Base-by-base conservation (phyloP, 2,888 invertebrate genomes). In the Malthinus flaveolus region DNA sequence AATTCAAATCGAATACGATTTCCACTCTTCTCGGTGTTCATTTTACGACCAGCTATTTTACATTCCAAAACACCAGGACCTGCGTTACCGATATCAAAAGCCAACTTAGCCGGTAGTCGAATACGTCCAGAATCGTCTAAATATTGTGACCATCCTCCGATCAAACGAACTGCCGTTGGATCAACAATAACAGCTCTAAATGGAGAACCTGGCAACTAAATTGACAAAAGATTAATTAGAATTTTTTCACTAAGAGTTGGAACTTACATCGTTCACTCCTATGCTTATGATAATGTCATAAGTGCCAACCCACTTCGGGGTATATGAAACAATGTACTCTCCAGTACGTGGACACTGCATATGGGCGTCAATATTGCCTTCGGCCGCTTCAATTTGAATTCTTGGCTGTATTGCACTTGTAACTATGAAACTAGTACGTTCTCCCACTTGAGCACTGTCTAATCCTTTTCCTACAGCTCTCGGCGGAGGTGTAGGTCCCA, bases 241-340 rank as follows among this genome's bases (percentile, higher is more conserved):
- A 9, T 13, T 15, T 42, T 1, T 35, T 33, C 15, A 13, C 52
- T n/a, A n/a, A n/a, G n/a, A 51, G 48, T 32, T n/a, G 45, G 15
- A 37, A 57, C 75, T 74, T 72, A 78, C 78, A 67, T 78, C 78
- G 66, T 74, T 77, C 10, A 75, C 71, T 55, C 79, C 79, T 34
- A 79, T 75, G 47, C 74, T 89, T 65, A 97, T 90, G 61, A 91
- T 83, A 32, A 97, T 88, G 76, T 95, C 94, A 75, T 95, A 97
- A 36, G 90, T 84, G 1, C 97, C 97, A n/a, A 94, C 91, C 70
- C 93, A 93, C 0, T 90, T 85, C 0, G 97, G 96, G 1, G 90
- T 87, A 78, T 96, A 98, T 0, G 93, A 90, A 46, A 96, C 93
- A 61, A 90, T 87, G 86, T 92, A 96, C 66, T 93, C 90, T 1